A percentile compares a stretch with the other conserved stretches of the same genome.
Evolutionary conservation across 2,113 vertebrate species (phyloP).

Genomic region (Potamarius usumacintae): DNA sequence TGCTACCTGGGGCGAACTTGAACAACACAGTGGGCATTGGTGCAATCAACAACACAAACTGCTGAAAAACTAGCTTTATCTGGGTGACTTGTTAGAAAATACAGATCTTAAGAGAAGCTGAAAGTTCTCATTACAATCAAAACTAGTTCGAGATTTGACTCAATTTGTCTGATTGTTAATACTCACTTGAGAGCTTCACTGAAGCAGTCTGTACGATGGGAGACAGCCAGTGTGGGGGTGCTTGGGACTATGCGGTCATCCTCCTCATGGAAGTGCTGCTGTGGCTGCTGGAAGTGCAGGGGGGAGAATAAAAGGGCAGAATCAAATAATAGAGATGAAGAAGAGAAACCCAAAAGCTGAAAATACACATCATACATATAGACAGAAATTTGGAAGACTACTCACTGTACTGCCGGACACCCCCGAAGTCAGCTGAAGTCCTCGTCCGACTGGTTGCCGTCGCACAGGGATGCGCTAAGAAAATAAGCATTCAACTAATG

Average conservation of each 20-base stretch:
- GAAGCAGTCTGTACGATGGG: slow-evolving; percentile 88
- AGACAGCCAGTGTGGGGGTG: slow-evolving; percentile 88
- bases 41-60: neutral
- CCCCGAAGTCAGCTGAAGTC: slow-evolving; percentile 84
- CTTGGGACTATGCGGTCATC: slow-evolving; percentile 96
- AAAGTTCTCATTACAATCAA: neutral
- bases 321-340: neutral
- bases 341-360: neutral
- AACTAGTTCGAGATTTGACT: neutral
- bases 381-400: neutral
- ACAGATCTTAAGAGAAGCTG: neutral
- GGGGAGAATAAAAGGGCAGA: slow-evolving; percentile 7
- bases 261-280: slow-evolving; percentile 92
- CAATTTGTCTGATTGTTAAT: neutral
- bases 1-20: slow-evolving; percentile 90
- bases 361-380: neutral
- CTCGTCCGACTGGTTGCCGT: slow-evolving; percentile 83
- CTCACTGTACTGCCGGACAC: slow-evolving; percentile 82
- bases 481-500: neutral
- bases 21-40: neutral
- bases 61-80: neutral
- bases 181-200: slow-evolving; percentile 95
- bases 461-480: slow-evolving; percentile 71
- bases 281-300: slow-evolving; percentile 50
- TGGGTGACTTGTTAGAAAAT: too few relatives aligned